Percentiles rank a stretch among this genome's conserved stretches.
phyloP scores from a whole-genome alignment of 2,888 invertebrate genomes.

The Oligia strigilis region DNA sequence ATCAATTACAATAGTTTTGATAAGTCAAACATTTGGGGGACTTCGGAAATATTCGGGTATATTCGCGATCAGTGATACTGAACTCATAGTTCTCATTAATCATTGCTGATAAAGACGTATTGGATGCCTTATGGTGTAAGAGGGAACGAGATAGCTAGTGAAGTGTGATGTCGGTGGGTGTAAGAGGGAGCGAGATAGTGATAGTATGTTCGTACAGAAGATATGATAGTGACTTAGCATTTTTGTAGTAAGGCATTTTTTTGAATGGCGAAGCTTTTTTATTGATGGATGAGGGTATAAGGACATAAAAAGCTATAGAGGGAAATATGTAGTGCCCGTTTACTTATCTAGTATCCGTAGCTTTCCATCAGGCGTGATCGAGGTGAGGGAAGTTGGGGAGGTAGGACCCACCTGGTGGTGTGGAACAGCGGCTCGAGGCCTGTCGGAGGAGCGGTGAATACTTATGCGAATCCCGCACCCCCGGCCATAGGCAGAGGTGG shows the following conservation, averaged over 20 bases:
- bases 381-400: too few relatives aligned
- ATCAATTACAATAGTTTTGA: constrained; percentile 45
- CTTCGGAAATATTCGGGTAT: constrained; percentile 18
- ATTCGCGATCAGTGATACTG: constrained; percentile 35
- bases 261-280: constrained; percentile 27
- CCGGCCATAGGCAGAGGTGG: too few relatives aligned
- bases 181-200: constrained; percentile 1
- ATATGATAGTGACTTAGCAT: constrained; percentile 27
- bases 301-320: not conserved
- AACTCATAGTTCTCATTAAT: constrained; percentile 60
- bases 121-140: constrained; percentile 9
- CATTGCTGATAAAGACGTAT: constrained; percentile 57
- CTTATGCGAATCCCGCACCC: too few relatives aligned
- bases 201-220: not conserved
- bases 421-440: too few relatives aligned
- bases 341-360: not conserved
- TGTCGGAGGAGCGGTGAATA: too few relatives aligned
- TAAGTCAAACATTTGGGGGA: constrained; percentile 39
- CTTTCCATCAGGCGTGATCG: too few relatives aligned
- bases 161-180: not conserved
- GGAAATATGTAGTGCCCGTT: constrained; percentile 1
- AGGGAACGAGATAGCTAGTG: constrained; percentile 1
- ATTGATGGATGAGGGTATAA: constrained; percentile 14
- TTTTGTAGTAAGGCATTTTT: constrained; percentile 17
- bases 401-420: too few relatives aligned